These are phyloP conservation scores for Salarias fasciatus DNA, from an alignment of 2,797 vertebrate genomes.

Conservation along the genomic window DNA sequence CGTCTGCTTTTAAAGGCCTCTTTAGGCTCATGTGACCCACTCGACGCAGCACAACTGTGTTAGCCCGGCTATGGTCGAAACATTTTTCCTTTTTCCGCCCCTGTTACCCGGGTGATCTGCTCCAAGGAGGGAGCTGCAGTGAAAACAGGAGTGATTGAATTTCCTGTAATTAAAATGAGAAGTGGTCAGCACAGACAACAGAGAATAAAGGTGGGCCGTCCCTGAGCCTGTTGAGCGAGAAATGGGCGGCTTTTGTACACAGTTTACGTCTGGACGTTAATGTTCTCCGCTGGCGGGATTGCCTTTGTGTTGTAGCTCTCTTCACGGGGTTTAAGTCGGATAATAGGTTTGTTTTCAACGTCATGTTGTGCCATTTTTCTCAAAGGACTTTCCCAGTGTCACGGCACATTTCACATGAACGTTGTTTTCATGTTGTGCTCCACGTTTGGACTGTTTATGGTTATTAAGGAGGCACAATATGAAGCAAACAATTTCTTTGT, in stretches of 20 bases:
- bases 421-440: neutral
- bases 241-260: constrained; percentile 41
- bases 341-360: constrained; percentile 17
- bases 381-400: constrained; percentile 2
- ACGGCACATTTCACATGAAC: neutral
- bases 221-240: constrained; percentile 27
- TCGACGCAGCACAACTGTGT: constrained; percentile 15
- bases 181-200: constrained; percentile 57
- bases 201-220: constrained; percentile 68
- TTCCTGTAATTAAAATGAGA: constrained; percentile 81
- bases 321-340: constrained; percentile 16
- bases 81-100: constrained; percentile 62
- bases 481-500: too few species aligned
- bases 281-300: constrained; percentile 14
- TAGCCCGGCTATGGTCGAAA: constrained; percentile 28
- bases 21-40: constrained; percentile 12
- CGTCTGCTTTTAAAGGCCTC: constrained; percentile 4
- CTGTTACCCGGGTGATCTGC: constrained; percentile 79
- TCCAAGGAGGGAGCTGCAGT: constrained; percentile 40
- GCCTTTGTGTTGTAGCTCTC: constrained; percentile 34
- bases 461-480: too few species aligned
- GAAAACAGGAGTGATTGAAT: constrained; percentile 70
- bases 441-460: too few species aligned
- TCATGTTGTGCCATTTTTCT: constrained; percentile 9
- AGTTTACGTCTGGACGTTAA: constrained; percentile 55